Base-by-base conservation (phyloP, 2,888 invertebrate genomes). In the Halictus ligatus region DNA sequence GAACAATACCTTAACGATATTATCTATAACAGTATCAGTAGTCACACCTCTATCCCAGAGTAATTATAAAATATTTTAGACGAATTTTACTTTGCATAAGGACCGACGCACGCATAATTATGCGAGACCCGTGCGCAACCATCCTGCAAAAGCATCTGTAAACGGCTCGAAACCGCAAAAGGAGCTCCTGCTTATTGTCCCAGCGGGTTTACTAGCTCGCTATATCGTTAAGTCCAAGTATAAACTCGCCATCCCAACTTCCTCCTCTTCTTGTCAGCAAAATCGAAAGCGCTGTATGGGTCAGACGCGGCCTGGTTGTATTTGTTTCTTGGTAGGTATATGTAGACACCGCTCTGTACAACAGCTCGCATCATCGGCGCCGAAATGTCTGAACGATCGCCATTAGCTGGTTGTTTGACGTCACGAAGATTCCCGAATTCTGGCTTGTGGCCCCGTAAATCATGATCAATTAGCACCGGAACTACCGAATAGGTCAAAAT, bases 381-480 rank as follows among this genome's bases (percentile, higher is more conserved):
- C 93, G 92, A 92, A 92, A 92, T 86, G 93, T 93, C 93, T 93
- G 91, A 82, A 86, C 79, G 83, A 46, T 88, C 88, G 81, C 89
- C 86, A 92, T 93, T 93, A 91, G 90, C 90, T 89, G 85, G 72
- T 78, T 75, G 83, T 76, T 84, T 81, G 81, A 84, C 89, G 89
- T 85, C 79, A 79, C 80, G 78, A 83, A 80, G 71, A 50, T 48
- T 78, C 74, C 78, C 75, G 80, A 58, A 77, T 83, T 85, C 82
- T 71, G 69, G 50, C 50, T 80, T 58, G 67, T 76, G 75, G 77
- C 80, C 81, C 75, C 48, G 69, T 78, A 83, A 83, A 50, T 67
- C 81, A 88, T 84, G 79, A 88, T 89, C 88, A 88, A 80, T 89
- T 87, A 86, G 77, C 80, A 46, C 80, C 46, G 77, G 75, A 64